A percentile compares a stretch with the other conserved stretches of the same genome.
Evolutionary conservation across 2,888 invertebrate species (phyloP).

Genomic region (Nephrotoma flavescens): DNA sequence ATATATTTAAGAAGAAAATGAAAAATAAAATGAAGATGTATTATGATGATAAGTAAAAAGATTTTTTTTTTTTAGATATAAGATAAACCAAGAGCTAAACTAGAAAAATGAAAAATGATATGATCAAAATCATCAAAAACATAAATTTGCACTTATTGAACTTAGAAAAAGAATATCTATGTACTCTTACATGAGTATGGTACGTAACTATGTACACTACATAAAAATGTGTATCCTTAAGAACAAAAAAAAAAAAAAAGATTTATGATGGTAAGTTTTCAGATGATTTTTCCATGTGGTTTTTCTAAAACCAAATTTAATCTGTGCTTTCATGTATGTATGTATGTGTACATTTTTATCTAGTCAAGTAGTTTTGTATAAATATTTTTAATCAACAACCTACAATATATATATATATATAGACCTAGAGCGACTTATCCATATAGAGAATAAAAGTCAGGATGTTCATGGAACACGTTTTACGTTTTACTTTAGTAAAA

Average conservation of each 20-base stretch:
- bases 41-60: not conserved
- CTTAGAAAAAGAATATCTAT: not conserved
- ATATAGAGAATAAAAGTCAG: no score
- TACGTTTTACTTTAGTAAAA: no score
- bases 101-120: slow-evolving; percentile 2
- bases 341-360: no score
- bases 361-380: no score
- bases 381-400: no score
- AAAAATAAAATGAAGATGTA: not conserved
- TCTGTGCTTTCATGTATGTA: not conserved
- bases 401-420: no score
- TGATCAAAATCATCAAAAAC: slow-evolving; percentile 1
- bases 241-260: not conserved
- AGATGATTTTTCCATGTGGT: not conserved
- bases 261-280: not conserved
- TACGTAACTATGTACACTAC: not conserved
- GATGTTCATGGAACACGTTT: no score
- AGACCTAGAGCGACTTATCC: no score
- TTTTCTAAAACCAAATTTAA: not conserved
- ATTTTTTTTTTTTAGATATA: not conserved
- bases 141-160: slow-evolving; percentile 4
- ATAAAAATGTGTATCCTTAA: not conserved
- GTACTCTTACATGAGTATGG: not conserved
- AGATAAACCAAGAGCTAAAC: not conserved
- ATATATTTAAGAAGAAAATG: not conserved